These are phyloP conservation scores for Drosophila fuyamai DNA, from an alignment of 1,140 invertebrate genomes.

Conservation along the genomic window DNA sequence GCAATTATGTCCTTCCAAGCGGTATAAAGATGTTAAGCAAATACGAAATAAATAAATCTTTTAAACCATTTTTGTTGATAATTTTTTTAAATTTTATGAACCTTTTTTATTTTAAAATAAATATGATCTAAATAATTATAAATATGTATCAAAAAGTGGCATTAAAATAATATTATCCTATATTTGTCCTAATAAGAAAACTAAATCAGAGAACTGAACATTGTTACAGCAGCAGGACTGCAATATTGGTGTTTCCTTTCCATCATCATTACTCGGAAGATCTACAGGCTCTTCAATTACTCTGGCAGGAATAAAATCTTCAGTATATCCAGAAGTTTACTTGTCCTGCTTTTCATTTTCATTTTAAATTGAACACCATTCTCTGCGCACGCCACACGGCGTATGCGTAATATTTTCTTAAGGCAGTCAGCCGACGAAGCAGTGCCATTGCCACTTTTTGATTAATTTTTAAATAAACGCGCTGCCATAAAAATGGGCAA, in stretches of 20 bases:
- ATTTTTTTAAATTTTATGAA: too few relatives aligned
- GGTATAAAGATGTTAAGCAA: too few relatives aligned
- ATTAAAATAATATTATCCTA: too few relatives aligned
- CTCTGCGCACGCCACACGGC: slow-evolving; percentile 25
- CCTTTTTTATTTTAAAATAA: too few relatives aligned
- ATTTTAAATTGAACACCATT: slow-evolving; percentile 69
- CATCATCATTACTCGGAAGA: slow-evolving; percentile 3
- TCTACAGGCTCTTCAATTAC: slow-evolving; percentile 14
- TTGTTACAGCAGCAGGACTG: neutral
- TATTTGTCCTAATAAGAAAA: too few relatives aligned
- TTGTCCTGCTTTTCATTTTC: slow-evolving; percentile 15
- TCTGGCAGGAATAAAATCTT: slow-evolving; percentile 4
- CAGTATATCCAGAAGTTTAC: slow-evolving; percentile 1
- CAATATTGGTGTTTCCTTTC: neutral
- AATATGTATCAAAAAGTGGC: too few relatives aligned
- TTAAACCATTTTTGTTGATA: too few relatives aligned
- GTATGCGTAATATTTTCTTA: slow-evolving; percentile 73
- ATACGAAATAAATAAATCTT: too few relatives aligned
- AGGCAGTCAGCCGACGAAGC: slow-evolving; percentile 17
- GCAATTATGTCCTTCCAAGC: neutral
- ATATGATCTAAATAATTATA: too few relatives aligned
- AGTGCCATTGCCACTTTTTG: slow-evolving; percentile 70
- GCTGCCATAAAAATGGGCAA: slow-evolving; percentile 66
- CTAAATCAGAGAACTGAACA: neutral
- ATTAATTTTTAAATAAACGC: slow-evolving; percentile 83